Percentiles rank a stretch among this genome's conserved stretches.
These are phyloP conservation scores for Elegia similella DNA, from an alignment of 2,888 invertebrate species.

Conservation along the genomic window DNA sequence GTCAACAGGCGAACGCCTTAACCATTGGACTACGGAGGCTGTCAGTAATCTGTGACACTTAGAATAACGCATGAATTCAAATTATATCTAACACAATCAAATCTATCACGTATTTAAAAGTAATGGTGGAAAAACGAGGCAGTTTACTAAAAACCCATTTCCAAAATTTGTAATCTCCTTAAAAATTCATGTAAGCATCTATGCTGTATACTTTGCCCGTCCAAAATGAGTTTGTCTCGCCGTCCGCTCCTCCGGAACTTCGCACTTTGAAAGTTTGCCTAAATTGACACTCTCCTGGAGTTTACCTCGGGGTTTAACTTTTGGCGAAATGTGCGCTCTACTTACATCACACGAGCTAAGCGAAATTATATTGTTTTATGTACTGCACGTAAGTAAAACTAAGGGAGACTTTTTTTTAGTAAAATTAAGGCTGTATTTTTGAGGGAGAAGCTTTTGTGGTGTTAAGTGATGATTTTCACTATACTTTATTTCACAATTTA, in stretches of 20 bases:
- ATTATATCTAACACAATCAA: too few relatives aligned
- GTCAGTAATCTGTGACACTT: too few relatives aligned
- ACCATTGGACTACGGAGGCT: too few relatives aligned
- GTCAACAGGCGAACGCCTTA: too few relatives aligned
- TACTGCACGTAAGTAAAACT: not conserved
- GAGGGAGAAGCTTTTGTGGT: too few relatives aligned
- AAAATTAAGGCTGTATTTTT: too few relatives aligned
- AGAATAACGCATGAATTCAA: too few relatives aligned
- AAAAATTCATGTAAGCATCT: not conserved
- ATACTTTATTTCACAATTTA: too few relatives aligned
- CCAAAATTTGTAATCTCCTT: not conserved
- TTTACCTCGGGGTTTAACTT: slow-evolving; percentile 3
- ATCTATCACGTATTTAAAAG: too few relatives aligned
- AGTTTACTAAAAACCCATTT: too few relatives aligned
- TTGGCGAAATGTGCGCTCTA: slow-evolving; percentile 2
- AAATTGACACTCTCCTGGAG: slow-evolving; percentile 4
- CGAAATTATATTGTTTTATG: not conserved
- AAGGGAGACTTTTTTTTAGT: not conserved
- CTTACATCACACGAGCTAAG: not conserved
- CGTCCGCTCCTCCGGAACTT: not conserved
- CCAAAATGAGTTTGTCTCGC: slow-evolving; percentile 5
- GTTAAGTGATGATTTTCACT: too few relatives aligned
- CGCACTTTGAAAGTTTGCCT: slow-evolving; percentile 7
- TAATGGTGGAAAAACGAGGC: too few relatives aligned
- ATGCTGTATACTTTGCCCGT: not conserved